A percentile compares a stretch with the other conserved stretches of the same genome.
These are phyloP conservation scores for Neodiprion fabricii DNA, from an alignment of 1,140 invertebrate genomes.

Conservation along the genomic window DNA sequence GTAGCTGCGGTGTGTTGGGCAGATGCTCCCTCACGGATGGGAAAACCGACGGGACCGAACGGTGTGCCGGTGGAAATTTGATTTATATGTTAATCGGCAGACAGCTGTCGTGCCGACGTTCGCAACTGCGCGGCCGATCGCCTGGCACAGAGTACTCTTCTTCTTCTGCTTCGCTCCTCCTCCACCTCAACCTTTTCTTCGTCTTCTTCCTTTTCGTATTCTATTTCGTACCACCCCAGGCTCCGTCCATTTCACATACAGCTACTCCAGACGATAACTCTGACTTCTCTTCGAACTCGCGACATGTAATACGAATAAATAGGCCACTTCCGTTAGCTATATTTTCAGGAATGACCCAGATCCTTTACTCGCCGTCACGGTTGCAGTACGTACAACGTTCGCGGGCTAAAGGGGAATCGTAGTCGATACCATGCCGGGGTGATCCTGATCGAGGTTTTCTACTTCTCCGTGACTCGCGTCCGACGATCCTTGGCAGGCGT, in stretches of 20 bases:
- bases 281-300: background rate
- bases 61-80: conserved; percentile 30
- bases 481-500: no score
- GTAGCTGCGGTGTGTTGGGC: no score
- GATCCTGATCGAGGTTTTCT: no score
- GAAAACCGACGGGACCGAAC: background rate
- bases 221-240: background rate
- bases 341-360: background rate
- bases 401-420: no score
- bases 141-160: background rate
- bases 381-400: no score
- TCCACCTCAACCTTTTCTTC: no score
- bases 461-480: no score
- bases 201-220: background rate
- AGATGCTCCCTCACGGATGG: no score
- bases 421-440: no score
- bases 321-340: background rate
- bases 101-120: conserved; percentile 33
- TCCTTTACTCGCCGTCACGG: background rate
- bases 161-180: no score
- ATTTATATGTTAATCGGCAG: conserved; percentile 46
- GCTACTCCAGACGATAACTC: background rate
- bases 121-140: conserved; percentile 23
- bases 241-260: background rate
- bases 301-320: background rate